Base-by-base conservation (phyloP, 2,113 vertebrate genomes). In the Albula glossodonta region DNA sequence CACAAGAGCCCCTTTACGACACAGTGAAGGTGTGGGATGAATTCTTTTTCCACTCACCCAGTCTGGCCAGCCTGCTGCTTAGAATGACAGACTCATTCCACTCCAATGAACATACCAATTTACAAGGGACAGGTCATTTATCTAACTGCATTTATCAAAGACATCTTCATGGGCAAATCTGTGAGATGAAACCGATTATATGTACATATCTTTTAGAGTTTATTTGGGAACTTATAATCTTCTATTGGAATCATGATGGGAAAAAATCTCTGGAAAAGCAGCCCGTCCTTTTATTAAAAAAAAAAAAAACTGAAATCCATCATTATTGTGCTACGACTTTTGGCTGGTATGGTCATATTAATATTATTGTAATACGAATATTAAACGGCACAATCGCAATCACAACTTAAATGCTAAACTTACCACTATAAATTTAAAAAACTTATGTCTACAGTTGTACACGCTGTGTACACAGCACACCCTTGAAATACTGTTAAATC, bases 61-160 rank as follows among this genome's bases (percentile, higher is more conserved):
- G 63, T 10, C 15, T 12, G 83, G 66, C 1, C 13, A 57, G 19
- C 60, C 83, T 50, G 66, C n/a, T 6, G 22, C 49, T 70, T 51
- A 70, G 49, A 77, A 2, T 17, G 49, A 78, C 13, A 53, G 15
- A 50, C 22, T 41, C 52, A 9, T 11, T 78, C 25, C 50, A 78
- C 51, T 56, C 13, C 70, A 25, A 53, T 4, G 78, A 78, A 84
- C 25, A 78, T 66, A 80, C 3, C 51, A 78, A 15, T 78, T 78
- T 78, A 31, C 31, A 11, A 22, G 57, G 51, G 83, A 84, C 77
- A 84, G 70, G n/a, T 8, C n/a, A 74, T 74, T 84, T 77, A 13
- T 84, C 25, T 79, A 53, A 57, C 22, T 79, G 10, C 66, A 78
- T 57, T 31, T 3, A 31, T 7, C n/a, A 25, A 10, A 25, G 0